Percentiles rank a stretch among this genome's conserved stretches.
Evolutionary conservation across 53 echinoderm and acorn worm species (phyloP).

Genomic region (Patiria pectinifera): DNA sequence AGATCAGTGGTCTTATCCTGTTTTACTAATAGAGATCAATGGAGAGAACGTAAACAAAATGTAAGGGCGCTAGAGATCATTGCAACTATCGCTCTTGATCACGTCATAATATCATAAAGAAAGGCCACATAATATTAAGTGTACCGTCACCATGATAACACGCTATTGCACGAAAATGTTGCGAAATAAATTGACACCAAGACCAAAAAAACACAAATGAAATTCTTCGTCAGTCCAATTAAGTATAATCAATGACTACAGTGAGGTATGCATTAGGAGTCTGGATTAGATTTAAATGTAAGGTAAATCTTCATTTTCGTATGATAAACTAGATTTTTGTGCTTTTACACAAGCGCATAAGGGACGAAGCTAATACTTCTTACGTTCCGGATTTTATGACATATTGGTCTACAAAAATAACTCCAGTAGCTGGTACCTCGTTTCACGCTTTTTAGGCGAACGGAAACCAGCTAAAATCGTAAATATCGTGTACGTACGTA

Average conservation of each 20-base stretch:
- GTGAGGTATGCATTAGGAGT: neutral
- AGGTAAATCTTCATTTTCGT: neutral
- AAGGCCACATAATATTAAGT: neutral
- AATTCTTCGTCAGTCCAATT: neutral
- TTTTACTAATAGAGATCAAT: too few relatives aligned
- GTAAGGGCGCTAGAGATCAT: too few relatives aligned
- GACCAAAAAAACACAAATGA: neutral
- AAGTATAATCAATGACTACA: neutral
- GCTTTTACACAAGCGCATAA: neutral
- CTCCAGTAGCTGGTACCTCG: neutral
- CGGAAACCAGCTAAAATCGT: neutral
- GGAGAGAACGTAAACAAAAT: too few relatives aligned
- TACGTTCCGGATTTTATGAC: neutral
- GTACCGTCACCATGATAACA: constrained; percentile 54
- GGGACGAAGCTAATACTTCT: neutral
- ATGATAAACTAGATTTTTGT: neutral
- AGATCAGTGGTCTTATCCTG: too few relatives aligned
- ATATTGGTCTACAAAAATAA: neutral
- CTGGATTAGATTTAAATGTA: neutral
- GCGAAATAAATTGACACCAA: neutral
- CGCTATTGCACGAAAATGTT: neutral
- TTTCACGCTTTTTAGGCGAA: neutral
- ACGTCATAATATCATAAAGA: too few relatives aligned
- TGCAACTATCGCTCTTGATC: too few relatives aligned
- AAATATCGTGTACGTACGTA: neutral